Base-by-base conservation (phyloP, 2,888 invertebrate species). In the Calliscelio sp. region DNA sequence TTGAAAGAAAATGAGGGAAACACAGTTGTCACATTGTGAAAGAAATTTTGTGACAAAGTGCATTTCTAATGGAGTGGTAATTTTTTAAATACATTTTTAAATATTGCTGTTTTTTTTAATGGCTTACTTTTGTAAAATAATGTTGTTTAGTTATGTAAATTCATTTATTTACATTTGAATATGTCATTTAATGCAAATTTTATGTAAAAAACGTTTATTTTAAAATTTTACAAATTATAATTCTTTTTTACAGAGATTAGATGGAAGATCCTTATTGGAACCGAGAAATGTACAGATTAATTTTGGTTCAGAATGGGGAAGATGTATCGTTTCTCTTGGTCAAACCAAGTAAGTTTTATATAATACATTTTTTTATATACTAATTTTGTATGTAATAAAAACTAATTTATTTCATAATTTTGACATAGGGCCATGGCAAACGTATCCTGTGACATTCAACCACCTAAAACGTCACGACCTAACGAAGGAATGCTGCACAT, bases 361-460 rank as follows among this genome's bases (percentile, higher is more conserved):
- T n/a, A n/a, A n/a, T n/a, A n/a, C n/a, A n/a, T n/a, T n/a, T n/a
- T n/a, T n/a, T n/a, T n/a, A n/a, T n/a, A n/a, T n/a, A n/a, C n/a
- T n/a, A n/a, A n/a, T n/a, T n/a, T n/a, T n/a, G n/a, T n/a, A n/a
- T n/a, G n/a, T n/a, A n/a, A n/a, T n/a, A n/a, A n/a, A n/a, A n/a
- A n/a, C n/a, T n/a, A n/a, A n/a, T n/a, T n/a, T n/a, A n/a, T n/a
- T n/a, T n/a, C n/a, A n/a, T n/a, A n/a, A n/a, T n/a, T n/a, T n/a
- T n/a, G n/a, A n/a, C n/a, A n/a, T n/a, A 97, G 97, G 92, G 97
- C 97, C 20, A 92, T 98, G 87, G 97, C 97, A 0, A 97, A 98
- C 94, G 97, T 98, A 4, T 96, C 97, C 5, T 97, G 98, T 93
- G 97, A 98, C 93, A 95, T 99, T 35, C 96, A 96, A 65, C 95